Conservation (phyloP, 2,113 vertebrate species). For the Trogon surrucura region DNA sequence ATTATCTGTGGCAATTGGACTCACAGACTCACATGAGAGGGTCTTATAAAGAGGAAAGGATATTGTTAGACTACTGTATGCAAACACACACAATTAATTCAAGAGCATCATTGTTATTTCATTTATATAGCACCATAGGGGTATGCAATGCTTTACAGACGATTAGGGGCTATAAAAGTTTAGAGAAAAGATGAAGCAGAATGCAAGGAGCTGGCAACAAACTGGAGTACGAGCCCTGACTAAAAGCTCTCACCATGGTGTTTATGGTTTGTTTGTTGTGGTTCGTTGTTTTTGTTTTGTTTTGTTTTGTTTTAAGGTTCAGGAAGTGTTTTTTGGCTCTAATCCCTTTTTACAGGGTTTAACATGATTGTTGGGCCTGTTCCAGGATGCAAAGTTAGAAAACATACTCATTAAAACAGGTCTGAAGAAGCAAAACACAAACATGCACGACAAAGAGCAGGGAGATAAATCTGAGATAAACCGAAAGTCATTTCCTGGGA, state of each 20-base stretch:
- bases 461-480: conserved; percentile 40
- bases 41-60: conserved; percentile 5
- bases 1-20: conserved; percentile 44
- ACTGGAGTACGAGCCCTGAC: not conserved
- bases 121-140: conserved; percentile 59
- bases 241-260: conserved; percentile 23
- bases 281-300: not conserved
- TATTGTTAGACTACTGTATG: conserved; percentile 25
- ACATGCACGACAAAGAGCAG: not conserved
- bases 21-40: not conserved
- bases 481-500: not conserved
- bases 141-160: conserved; percentile 50
- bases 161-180: conserved; percentile 65
- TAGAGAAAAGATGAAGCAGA: conserved; percentile 53
- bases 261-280: conserved; percentile 45
- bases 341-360: not conserved
- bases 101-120: conserved; percentile 49
- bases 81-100: conserved; percentile 64
- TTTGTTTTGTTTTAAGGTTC: conserved; percentile 21
- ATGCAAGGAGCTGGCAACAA: conserved; percentile 34
- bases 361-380: conserved; percentile 33
- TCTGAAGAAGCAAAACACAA: conserved; percentile 42
- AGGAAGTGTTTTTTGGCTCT: conserved; percentile 32
- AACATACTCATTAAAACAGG: conserved; percentile 30
- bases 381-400: conserved; percentile 47